Evolutionary conservation across 2,113 vertebrate genomes (phyloP), one percentile per base, ranked within the genome.

Genomic region (Pelusios castaneus): DNA sequence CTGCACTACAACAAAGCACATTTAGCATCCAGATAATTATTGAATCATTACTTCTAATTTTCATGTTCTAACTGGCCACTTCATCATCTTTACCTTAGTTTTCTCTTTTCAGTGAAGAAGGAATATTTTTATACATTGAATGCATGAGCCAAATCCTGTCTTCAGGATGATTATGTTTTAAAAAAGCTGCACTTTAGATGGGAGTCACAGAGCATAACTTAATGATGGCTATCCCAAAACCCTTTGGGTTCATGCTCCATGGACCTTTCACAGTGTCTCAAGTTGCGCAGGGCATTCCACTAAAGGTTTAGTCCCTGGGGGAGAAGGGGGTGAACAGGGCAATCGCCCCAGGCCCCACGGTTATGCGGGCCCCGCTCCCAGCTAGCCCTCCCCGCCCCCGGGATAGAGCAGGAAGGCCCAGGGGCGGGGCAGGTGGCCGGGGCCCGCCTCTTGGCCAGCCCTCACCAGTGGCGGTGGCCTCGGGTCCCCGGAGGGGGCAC

Each of bases 121-220:
- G 24, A 43, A 24, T 75, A 22, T 75, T 75, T 58, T 27, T 13
- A 27, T 41, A 45, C 25, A 56, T 92, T 94, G 92, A 89, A 83
- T 86, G 52, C 88, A 78, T 75, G 90, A 63, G 70, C 89, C 91
- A 51, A 81, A 77, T 92, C 83, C 63, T 63, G 80, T 70, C 60
- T 73, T 95, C 93, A 79, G 84, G 73, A 91, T 95, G 84, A 90
- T 49, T 90, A 27, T 60, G 8, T 95, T 47, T 95, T 95, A 95
- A 91, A 95, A 96, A 90, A 82, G 77, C 83, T 95, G 54, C 73
- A 87, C 24, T 73, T 97, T 93, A 93, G 86, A 87, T 95, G 85
- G 91, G 88, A 91, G 80, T 90, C 94, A 77, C n/a, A 45, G 52
- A 93, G 56, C 89, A 82, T 91, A 84, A 91, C 92, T 92, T 52